Evolutionary conservation across 1,140 invertebrate genomes (phyloP).

Genomic region (Ceratina japonica): DNA sequence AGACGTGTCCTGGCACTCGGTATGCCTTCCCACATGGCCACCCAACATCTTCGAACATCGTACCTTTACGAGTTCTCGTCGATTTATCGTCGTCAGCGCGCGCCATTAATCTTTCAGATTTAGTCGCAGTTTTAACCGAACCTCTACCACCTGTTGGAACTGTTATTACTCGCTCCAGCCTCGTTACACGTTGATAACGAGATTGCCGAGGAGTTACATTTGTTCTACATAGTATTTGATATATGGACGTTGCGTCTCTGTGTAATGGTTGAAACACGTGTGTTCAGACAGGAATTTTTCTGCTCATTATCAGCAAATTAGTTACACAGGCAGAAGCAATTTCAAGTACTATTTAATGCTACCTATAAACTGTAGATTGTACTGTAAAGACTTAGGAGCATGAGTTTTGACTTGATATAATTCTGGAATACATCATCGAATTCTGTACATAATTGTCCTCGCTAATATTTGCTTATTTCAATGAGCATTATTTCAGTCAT

Average conservation of each 20-base stretch:
- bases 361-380: too few species aligned
- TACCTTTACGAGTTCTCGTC: slow-evolving; percentile 30
- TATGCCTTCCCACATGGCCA: slow-evolving; percentile 48
- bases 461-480: too few species aligned
- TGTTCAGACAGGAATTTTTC: too few species aligned
- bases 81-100: slow-evolving; percentile 47
- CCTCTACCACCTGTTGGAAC: slow-evolving; percentile 19
- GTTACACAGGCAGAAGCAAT: too few species aligned
- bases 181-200: slow-evolving; percentile 23
- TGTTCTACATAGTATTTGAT: slow-evolving; percentile 1
- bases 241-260: too few species aligned
- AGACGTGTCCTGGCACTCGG: slow-evolving; percentile 16
- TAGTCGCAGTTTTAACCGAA: slow-evolving; percentile 32
- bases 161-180: slow-evolving; percentile 24
- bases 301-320: too few species aligned
- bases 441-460: too few species aligned
- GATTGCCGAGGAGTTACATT: not conserved
- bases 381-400: too few species aligned
- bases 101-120: slow-evolving; percentile 45
- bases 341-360: too few species aligned
- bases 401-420: too few species aligned
- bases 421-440: too few species aligned
- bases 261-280: too few species aligned
- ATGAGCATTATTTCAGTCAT: not conserved
- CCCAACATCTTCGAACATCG: slow-evolving; percentile 34